Evolutionary conservation across 2,113 vertebrate genomes (phyloP), one percentile per base, ranked within the genome.

Genomic region (Prolemur simus): DNA sequence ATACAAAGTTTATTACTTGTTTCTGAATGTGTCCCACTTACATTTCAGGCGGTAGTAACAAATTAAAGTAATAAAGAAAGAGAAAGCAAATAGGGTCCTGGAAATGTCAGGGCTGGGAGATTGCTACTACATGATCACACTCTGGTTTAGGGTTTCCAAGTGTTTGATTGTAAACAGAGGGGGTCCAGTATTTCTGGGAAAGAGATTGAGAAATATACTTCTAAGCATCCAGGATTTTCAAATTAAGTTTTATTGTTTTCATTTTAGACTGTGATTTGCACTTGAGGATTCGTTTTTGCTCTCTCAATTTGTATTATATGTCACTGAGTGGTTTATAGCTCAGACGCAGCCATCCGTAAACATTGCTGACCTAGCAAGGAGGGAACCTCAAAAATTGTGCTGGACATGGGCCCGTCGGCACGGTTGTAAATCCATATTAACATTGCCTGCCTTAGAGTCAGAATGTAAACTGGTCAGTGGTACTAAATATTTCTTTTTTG

Each of bases 161-260:
- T 49, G 18, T 39, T 91, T 60, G 14, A 47, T 4, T 45, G n/a
- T 69, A 29, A 88, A 71, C 1, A 69, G 7, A 21, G 63, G 21
- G 18, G 37, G 2, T 29, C 29, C n/a, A 60, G 3, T 29, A 10
- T 83, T 87, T 87, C 52, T 47, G 12, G 4, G 21, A 87, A 89
- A 76, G 5, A 83, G 45, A 71, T 56, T 89, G 56, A 77, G 9
- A 87, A 74, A 78, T 71, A 42, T 29, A 58, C 17, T 92, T 94
- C 34, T 39, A 95, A 66, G 18, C 37, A 0, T 32, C n/a, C 9
- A 32, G 7, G 20, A 68, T 92, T 92, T 95, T 89, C 54, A 63
- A 88, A 87, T 63, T 37, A 92, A 13, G 32, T 77, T 93, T 85
- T 54, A 69, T 37, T 88, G 54, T 85, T 89, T 92, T 80, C 7